Evolutionary conservation across 2,888 invertebrate species (phyloP).

Genomic region (Drosophila heteroneura): DNA sequence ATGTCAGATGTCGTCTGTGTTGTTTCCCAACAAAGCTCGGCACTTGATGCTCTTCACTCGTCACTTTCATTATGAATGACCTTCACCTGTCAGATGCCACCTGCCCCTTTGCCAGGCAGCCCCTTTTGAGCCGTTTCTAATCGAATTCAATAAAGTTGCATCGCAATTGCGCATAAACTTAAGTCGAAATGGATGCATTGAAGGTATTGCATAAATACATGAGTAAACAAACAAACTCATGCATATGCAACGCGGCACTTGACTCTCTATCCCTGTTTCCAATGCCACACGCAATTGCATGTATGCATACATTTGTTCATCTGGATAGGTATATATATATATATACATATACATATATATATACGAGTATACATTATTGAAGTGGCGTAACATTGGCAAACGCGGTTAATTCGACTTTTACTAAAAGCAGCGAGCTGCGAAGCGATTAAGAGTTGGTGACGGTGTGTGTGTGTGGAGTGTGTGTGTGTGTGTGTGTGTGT

Average conservation of each 20-base stretch:
- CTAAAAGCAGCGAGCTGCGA: conserved; percentile 16
- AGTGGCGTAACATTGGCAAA: conserved; percentile 54
- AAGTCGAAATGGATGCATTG: conserved; percentile 51
- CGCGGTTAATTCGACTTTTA: conserved; percentile 55
- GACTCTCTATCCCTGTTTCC: conserved; percentile 16
- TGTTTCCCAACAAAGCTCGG: neutral
- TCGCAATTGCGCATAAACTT: conserved; percentile 68
- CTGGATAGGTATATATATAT: neutral
- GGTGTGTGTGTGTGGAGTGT: neutral
- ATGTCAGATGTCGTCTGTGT: conserved; percentile 12
- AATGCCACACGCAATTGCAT: conserved; percentile 1
- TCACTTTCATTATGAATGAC: conserved; percentile 29
- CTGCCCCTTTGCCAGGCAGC: conserved; percentile 13
- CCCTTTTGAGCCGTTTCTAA: conserved; percentile 54
- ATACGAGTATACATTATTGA: conserved; percentile 22
- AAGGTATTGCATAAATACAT: conserved; percentile 60
- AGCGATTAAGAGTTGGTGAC: neutral
- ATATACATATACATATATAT: neutral
- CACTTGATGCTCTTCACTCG: neutral
- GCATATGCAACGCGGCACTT: conserved; percentile 52
- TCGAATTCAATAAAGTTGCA: conserved; percentile 72
- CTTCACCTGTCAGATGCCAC: conserved; percentile 14
- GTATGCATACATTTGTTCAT: neutral
- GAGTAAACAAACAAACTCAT: conserved; percentile 38
- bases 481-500: neutral